A percentile compares a stretch with the other conserved stretches of the same genome.
Evolutionary conservation across 2,797 vertebrate genomes (phyloP).

Genomic region (Neopelma chrysocephalum): DNA sequence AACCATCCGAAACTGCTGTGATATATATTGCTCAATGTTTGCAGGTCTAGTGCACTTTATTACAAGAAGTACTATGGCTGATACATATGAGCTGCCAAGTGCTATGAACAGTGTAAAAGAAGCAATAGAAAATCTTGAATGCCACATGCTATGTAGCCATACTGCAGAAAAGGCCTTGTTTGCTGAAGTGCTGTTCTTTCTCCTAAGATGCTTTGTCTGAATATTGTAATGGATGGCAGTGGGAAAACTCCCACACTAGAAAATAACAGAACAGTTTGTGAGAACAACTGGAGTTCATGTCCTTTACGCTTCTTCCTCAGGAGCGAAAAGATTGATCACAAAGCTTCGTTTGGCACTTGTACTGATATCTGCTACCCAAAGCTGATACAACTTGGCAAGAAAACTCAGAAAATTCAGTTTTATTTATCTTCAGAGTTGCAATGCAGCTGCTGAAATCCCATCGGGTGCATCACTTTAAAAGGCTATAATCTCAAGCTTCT

Average conservation of each 20-base stretch:
- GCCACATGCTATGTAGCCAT: accelerated
- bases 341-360: background rate
- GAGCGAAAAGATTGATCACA: background rate
- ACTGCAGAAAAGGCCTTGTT: background rate
- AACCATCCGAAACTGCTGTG: background rate
- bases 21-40: background rate
- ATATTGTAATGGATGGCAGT: background rate
- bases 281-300: background rate
- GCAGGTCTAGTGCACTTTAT: background rate
- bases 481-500: background rate
- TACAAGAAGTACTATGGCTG: background rate
- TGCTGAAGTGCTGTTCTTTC: background rate
- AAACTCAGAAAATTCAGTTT: background rate
- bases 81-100: background rate
- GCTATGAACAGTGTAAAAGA: background rate
- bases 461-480: background rate
- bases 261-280: background rate
- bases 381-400: background rate
- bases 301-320: accelerated
- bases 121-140: background rate
- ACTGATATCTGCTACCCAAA: background rate
- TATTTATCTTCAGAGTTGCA: background rate
- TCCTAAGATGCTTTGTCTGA: background rate
- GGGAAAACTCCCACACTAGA: accelerated
- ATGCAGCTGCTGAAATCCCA: background rate